These are phyloP conservation scores for Virgularia gustaviana DNA, from an alignment of 92 coral and sea anemone genomes.

Conservation along the genomic window DNA sequence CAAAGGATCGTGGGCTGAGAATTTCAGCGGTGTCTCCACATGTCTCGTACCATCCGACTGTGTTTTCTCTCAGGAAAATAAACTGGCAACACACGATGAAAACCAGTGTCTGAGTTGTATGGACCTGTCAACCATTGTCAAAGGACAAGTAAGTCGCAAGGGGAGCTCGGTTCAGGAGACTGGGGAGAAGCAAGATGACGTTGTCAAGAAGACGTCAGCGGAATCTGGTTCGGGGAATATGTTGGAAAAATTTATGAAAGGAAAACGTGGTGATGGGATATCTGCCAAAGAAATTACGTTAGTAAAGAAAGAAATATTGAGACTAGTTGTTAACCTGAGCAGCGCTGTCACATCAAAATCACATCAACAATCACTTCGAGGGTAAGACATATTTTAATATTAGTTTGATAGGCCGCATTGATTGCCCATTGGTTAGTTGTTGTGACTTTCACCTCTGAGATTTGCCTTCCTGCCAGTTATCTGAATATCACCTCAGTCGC, in stretches of 20 bases:
- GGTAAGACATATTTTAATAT: slow-evolving; percentile 45
- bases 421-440: background rate
- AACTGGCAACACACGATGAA: slow-evolving; percentile 63
- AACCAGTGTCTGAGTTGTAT: slow-evolving; percentile 84
- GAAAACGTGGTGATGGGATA: slow-evolving; percentile 53
- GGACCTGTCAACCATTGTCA: slow-evolving; percentile 49
- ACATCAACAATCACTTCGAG: slow-evolving; percentile 75
- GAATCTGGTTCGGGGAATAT: slow-evolving; percentile 29
- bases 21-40: slow-evolving; percentile 72
- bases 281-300: slow-evolving; percentile 63
- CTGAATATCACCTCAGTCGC: too few species aligned
- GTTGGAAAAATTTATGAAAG: slow-evolving; percentile 23
- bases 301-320: slow-evolving; percentile 70
- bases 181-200: slow-evolving; percentile 32
- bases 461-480: too few species aligned
- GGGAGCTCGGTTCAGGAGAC: slow-evolving; percentile 4
- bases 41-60: slow-evolving; percentile 29
- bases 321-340: slow-evolving; percentile 76
- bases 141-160: too few species aligned
- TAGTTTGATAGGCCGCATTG: background rate
- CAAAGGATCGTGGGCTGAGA: slow-evolving; percentile 96
- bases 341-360: slow-evolving; percentile 89
- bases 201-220: background rate
- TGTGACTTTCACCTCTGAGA: too few species aligned
- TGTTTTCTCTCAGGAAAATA: slow-evolving; percentile 20